Base-by-base conservation (phyloP, 2,113 vertebrate genomes). In the Uria aalge region DNA sequence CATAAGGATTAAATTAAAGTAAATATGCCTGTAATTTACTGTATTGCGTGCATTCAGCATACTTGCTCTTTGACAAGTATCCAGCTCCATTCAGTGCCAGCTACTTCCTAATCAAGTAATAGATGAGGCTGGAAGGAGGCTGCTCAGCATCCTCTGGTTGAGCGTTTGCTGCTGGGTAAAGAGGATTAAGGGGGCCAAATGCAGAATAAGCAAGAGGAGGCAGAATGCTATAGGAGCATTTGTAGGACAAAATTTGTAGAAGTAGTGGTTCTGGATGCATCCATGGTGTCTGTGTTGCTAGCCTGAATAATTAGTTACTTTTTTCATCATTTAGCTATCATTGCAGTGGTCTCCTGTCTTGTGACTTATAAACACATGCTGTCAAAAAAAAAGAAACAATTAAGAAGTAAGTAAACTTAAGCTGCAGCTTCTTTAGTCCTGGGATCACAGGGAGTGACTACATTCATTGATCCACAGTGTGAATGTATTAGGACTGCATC, bases 21-120 rank as follows among this genome's bases (percentile, higher is more conserved):
- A 94, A 94, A 95, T 88, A 69, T 67, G 63, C 47, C 85, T 77
- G 63, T 80, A 80, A 90, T 96, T 96, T 80, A 71, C 50, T 90
- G n/a, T 83, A 78, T 77, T 67, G 72, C 3, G 4, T 93, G 62
- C 68, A 67, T 60, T 88, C 72, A 93, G 88, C 47, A 50, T 22
- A 41, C 20, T 86, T 88, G 59, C 43, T 88, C n/a, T 88, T 93
- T 94, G 95, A 93, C 75, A 81, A 81, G 73, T 48, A 52, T 94
- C 90, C 88, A 88, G 68, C 79, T 92, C 55, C 0, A 0, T 93
- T 95, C 78, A 71, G 67, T 91, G 92, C 92, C 88, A 96, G 82
- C 72, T 78, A 40, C 43, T 88, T 92, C 52, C 79, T 84, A 88
- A 91, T 86, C 62, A 79, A 78, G 79, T 82, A 96, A 91, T 64